These are phyloP conservation scores for Petrosia ficiformis DNA, from an alignment of 37 sponge, comb jelly and placozoan species.

Conservation along the genomic window DNA sequence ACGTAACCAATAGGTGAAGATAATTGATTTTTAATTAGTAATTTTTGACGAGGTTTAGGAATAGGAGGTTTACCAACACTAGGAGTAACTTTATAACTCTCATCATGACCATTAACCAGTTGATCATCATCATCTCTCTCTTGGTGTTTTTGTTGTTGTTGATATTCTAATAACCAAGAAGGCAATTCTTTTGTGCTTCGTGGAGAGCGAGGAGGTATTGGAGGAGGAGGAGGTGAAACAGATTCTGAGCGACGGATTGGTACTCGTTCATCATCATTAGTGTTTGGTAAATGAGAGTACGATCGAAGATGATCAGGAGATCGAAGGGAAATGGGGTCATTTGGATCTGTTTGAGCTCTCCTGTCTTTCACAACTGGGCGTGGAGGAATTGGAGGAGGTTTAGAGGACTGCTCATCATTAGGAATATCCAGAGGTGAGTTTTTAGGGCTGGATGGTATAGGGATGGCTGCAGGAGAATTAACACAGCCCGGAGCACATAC, in stretches of 20 bases:
- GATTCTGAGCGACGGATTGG: too few relatives aligned
- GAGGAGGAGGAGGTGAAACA: not conserved
- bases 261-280: not conserved
- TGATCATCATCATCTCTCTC: not conserved
- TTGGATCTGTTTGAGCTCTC: not conserved
- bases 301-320: too few relatives aligned
- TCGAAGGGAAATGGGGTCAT: not conserved
- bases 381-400: not conserved
- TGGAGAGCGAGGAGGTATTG: not conserved
- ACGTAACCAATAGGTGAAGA: not conserved
- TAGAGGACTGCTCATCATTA: not conserved
- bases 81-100: not conserved
- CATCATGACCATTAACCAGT: not conserved
- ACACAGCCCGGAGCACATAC: not conserved
- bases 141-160: not conserved
- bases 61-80: not conserved
- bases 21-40: not conserved
- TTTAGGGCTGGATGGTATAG: not conserved
- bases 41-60: not conserved
- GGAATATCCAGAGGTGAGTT: not conserved
- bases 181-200: too few relatives aligned
- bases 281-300: too few relatives aligned
- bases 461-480: not conserved
- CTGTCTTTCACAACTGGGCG: not conserved
- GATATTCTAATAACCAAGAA: too few relatives aligned